A percentile compares a stretch with the other conserved stretches of the same genome.
Conservation (phyloP, 2,797 vertebrate genomes). For the Hypotaenidia okinawae region DNA sequence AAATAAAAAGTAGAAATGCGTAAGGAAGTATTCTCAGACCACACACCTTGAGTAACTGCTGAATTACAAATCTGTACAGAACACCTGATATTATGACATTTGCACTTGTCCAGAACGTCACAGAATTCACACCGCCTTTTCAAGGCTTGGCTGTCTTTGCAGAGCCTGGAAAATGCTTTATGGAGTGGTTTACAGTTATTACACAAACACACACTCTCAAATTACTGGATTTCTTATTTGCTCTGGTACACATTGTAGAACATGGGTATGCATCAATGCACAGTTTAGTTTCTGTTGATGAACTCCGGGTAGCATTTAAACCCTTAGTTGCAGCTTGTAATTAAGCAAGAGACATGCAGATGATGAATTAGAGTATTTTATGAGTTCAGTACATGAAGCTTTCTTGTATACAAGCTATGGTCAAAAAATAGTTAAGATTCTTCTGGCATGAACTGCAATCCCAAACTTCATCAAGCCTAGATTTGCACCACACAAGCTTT, state of each 20-base stretch:
- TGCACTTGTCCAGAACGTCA: not conserved
- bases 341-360: slow-evolving; percentile 3
- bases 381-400: not conserved
- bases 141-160: not conserved
- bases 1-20: not conserved
- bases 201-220: not conserved
- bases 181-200: not conserved
- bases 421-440: not conserved
- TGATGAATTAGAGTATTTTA: not conserved
- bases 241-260: not conserved
- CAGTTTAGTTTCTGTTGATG: not conserved
- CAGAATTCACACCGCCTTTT: not conserved
- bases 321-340: not conserved
- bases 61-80: not conserved
- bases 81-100: not conserved
- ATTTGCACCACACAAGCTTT: not conserved
- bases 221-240: not conserved
- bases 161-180: not conserved
- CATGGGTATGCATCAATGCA: not conserved
- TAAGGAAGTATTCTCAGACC: not conserved
- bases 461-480: not conserved
- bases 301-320: not conserved
- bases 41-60: not conserved
- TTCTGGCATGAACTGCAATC: not conserved
- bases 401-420: slow-evolving; percentile 6